These are phyloP conservation scores for Plecturocebus donacophilus DNA, from an alignment of 2,113 vertebrate species.

Conservation along the genomic window DNA sequence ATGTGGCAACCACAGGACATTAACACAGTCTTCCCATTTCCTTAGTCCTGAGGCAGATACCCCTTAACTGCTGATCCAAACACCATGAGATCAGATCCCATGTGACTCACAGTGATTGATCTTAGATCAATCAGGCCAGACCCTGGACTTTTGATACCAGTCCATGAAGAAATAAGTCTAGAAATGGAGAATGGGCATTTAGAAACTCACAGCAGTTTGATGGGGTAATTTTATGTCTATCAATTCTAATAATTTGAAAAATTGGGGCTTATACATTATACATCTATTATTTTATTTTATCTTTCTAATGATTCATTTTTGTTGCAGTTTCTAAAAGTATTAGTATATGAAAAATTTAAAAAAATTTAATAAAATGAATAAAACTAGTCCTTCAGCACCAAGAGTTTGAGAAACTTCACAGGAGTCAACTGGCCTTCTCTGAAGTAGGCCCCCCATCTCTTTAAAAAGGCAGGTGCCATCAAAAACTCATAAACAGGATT, in stretches of 20 bases:
- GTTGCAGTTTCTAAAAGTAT: background rate
- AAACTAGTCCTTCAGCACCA: background rate
- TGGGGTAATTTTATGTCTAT: background rate
- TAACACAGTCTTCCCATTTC: background rate
- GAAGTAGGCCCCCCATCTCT: background rate
- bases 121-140: background rate
- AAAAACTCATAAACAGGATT: background rate
- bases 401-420: background rate
- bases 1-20: background rate
- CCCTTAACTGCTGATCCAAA: background rate
- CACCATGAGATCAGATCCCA: background rate
- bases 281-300: background rate
- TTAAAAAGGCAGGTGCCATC: background rate
- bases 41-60: background rate
- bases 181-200: background rate
- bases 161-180: background rate
- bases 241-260: background rate
- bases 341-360: background rate
- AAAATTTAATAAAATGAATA: background rate
- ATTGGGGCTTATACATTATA: background rate
- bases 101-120: background rate
- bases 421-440: background rate
- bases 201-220: background rate
- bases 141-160: background rate
- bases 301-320: constrained; percentile 12